Percentiles rank a stretch among this genome's conserved stretches.
Conservation (phyloP, 2,888 invertebrate species). For the Linnaemya tessellans region DNA sequence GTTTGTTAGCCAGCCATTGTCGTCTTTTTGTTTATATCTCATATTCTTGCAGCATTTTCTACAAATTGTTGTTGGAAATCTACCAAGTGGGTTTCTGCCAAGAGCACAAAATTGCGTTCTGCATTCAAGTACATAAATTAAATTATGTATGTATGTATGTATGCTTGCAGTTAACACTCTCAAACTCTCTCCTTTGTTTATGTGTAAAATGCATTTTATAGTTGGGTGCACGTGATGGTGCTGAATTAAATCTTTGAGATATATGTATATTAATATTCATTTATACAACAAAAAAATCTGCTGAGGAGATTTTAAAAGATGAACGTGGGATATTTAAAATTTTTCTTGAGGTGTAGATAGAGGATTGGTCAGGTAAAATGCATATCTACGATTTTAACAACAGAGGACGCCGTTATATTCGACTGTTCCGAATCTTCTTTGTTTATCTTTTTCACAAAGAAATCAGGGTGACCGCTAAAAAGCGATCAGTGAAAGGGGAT, state of each 20-base stretch:
- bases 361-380: too few species aligned
- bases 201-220: background rate
- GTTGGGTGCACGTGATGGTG: background rate
- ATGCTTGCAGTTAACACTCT: background rate
- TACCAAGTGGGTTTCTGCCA: slow-evolving; percentile 55
- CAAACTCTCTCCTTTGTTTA: background rate
- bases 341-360: too few species aligned
- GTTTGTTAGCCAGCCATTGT: slow-evolving; percentile 39
- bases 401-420: too few species aligned
- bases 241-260: background rate
- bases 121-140: slow-evolving; percentile 14
- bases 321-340: too few species aligned
- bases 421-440: too few species aligned
- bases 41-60: slow-evolving; percentile 25
- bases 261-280: too few species aligned
- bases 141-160: background rate
- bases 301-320: too few species aligned
- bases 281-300: too few species aligned
- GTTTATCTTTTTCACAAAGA: too few species aligned
- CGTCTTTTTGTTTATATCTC: slow-evolving; percentile 36
- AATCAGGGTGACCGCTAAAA: too few species aligned
- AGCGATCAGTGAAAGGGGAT: too few species aligned
- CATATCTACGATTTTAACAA: too few species aligned
- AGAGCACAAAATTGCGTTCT: slow-evolving; percentile 27
- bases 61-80: slow-evolving; percentile 32